phyloP scores from a whole-genome alignment of 2,797 vertebrate genomes.

The Benthosema pterotum region DNA sequence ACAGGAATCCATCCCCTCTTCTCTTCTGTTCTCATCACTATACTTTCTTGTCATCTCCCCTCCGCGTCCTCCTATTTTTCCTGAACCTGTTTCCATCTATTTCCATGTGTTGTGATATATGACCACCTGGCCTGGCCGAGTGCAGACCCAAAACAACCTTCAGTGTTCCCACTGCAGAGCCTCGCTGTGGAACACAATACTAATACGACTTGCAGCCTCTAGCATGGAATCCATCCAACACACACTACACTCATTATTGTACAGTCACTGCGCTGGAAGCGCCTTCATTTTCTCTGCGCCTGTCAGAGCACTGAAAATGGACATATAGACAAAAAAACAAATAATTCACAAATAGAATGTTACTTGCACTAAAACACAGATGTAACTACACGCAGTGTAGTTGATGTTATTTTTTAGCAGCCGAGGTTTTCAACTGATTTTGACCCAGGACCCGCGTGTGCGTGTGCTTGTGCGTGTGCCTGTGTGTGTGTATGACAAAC shows the following conservation, averaged over 20 bases:
- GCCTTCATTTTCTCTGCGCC: too few relatives aligned
- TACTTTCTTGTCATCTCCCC: constrained; percentile 16
- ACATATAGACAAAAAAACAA: too few relatives aligned
- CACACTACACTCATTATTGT: too few relatives aligned
- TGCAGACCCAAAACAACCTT: neutral
- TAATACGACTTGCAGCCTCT: constrained; percentile 38
- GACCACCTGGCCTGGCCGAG: neutral
- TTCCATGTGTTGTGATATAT: constrained; percentile 20
- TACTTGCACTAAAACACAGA: too few relatives aligned
- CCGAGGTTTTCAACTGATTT: too few relatives aligned
- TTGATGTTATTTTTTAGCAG: too few relatives aligned
- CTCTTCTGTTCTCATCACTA: constrained; percentile 41
- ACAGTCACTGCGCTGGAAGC: neutral
- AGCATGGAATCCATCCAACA: constrained; percentile 28
- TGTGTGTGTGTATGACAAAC: too few relatives aligned
- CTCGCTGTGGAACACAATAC: constrained; percentile 36
- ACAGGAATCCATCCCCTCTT: constrained; percentile 5
- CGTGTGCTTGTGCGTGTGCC: too few relatives aligned
- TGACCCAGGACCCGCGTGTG: too few relatives aligned
- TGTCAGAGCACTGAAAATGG: too few relatives aligned
- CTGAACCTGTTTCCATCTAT: constrained; percentile 20
- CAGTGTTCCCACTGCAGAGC: constrained; percentile 31
- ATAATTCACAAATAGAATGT: too few relatives aligned
- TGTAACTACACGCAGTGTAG: too few relatives aligned
- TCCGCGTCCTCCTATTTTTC: neutral